Conservation (phyloP, 2,797 vertebrate genomes). For the Rhinogobio ventralis region DNA sequence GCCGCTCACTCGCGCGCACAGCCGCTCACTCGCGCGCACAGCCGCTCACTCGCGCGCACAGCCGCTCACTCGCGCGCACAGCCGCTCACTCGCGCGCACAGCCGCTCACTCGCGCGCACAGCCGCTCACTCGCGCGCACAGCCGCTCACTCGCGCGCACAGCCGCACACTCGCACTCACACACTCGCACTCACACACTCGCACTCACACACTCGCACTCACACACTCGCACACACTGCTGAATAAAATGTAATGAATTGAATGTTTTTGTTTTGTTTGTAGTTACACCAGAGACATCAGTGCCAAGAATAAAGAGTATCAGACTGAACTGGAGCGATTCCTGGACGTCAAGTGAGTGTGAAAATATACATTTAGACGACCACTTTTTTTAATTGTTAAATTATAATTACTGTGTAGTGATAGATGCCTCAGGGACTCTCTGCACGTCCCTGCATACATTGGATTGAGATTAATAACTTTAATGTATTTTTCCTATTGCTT, state of each 20-base stretch:
- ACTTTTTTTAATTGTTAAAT: too few relatives aligned
- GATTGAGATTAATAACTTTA: too few relatives aligned
- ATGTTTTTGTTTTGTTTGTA: conserved; percentile 58
- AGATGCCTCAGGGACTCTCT: too few relatives aligned
- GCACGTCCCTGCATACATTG: too few relatives aligned
- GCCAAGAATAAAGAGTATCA: conserved; percentile 77
- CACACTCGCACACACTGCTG: background rate
- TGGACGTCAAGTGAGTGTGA: conserved; percentile 80
- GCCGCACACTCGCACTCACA: too few relatives aligned
- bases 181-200: too few relatives aligned
- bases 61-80: too few relatives aligned
- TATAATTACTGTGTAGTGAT: too few relatives aligned
- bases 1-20: accelerated
- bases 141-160: background rate
- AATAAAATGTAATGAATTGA: background rate
- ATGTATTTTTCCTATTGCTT: too few relatives aligned
- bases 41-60: too few relatives aligned
- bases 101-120: accelerated
- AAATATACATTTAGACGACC: background rate
- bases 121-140: too few relatives aligned
- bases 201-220: background rate
- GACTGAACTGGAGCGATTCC: conserved; percentile 67
- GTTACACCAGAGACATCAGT: conserved; percentile 73
- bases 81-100: accelerated
- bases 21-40: too few relatives aligned